Percentiles rank a stretch among this genome's conserved stretches.
phyloP scores from a whole-genome alignment of 2,888 invertebrate genomes.

The Cryptosula pallasiana region DNA sequence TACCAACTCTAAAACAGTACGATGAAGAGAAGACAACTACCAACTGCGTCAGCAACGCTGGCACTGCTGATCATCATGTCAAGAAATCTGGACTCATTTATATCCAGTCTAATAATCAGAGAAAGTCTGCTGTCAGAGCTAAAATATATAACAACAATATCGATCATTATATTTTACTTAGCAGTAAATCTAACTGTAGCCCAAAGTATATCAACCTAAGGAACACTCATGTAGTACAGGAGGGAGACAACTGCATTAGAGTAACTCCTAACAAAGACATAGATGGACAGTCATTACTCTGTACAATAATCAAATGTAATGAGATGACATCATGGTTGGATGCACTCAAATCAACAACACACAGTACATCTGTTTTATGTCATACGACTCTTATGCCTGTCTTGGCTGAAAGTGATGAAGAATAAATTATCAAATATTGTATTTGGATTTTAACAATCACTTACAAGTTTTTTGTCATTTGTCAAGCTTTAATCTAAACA shows the following conservation, averaged over 20 bases:
- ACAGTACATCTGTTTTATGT: background rate
- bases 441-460: too few relatives aligned
- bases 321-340: background rate
- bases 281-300: background rate
- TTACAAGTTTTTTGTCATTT: too few relatives aligned
- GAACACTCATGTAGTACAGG: background rate
- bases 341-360: background rate
- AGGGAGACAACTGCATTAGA: background rate
- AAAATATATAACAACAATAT: background rate
- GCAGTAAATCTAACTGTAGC: background rate
- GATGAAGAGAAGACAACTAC: background rate
- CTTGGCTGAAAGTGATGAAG: background rate
- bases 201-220: background rate
- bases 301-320: background rate
- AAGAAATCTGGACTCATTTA: background rate
- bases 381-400: background rate
- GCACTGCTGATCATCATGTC: background rate
- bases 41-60: background rate
- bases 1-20: slow-evolving; percentile 9
- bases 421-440: too few relatives aligned
- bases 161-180: background rate
- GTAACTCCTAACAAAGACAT: background rate
- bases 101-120: background rate
- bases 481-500: too few relatives aligned
- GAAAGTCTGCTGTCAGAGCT: background rate